These are phyloP conservation scores for Podabrus alpinus DNA, from an alignment of 2,888 invertebrate species.

Conservation along the genomic window DNA sequence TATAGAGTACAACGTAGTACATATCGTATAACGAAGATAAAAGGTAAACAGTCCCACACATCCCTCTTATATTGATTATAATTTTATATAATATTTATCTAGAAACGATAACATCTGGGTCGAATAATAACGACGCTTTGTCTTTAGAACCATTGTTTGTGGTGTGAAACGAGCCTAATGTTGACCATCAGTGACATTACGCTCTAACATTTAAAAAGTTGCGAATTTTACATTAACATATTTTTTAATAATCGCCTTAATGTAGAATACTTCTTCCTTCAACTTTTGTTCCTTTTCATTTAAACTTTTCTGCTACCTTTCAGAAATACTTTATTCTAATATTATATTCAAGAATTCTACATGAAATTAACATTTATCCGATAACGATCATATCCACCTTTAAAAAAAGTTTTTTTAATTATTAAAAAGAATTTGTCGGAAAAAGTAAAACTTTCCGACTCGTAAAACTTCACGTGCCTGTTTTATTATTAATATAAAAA, in stretches of 20 bases:
- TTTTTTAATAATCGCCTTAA: neutral
- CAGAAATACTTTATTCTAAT: neutral
- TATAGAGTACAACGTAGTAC: neutral
- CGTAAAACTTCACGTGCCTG: neutral
- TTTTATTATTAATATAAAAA: neutral
- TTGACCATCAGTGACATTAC: neutral
- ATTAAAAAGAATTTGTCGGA: neutral
- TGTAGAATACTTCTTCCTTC: neutral
- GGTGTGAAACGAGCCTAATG: neutral
- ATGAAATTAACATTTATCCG: neutral
- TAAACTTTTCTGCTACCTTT: neutral
- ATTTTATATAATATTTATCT: neutral
- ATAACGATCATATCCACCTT: neutral
- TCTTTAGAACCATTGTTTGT: neutral
- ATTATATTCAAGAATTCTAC: neutral
- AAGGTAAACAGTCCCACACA: neutral
- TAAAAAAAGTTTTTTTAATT: neutral
- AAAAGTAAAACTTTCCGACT: neutral
- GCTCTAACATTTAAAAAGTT: neutral
- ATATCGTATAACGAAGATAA: neutral
- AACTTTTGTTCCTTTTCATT: neutral
- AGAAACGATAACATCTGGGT: neutral
- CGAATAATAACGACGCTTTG: neutral
- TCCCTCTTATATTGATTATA: neutral
- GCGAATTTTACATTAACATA: neutral